Base-by-base conservation (phyloP, 1,140 invertebrate genomes). In the Frieseomelitta varia region DNA sequence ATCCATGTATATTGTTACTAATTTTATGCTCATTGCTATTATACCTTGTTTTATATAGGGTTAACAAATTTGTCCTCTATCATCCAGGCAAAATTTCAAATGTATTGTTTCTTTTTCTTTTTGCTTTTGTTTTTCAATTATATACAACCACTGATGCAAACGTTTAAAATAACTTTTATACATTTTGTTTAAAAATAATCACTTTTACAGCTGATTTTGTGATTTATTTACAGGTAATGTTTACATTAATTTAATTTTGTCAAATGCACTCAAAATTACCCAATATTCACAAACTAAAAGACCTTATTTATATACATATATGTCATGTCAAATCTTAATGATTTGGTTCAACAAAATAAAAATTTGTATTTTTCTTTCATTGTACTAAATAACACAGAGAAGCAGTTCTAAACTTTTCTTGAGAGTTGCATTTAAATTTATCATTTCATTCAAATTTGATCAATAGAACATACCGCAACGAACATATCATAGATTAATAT, bases 1-100 rank as follows among this genome's bases (percentile, higher is more conserved):
- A 63, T 24, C 19, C n/a, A n/a, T 19, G 4, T 1, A 24, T 17
- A 72, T 34, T 39, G 4, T 58, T 14, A 30, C 21, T 17, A 15
- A 24, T 67, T 58, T 55, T 30, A 79, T 73, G 4, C 39, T 17
- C 4, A 56, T 51, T 47, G 24, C 17, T 12, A 39, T 53, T 21
- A 83, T 90, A 94, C 94, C 93, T 94, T 91, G 69, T 69, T 90
- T 68, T 90, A 89, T 80, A 77, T 91, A 94, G 94, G 93, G 92
- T 93, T 94, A 95, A 91, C 90, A 94, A 92, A 86, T 87, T 80
- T 92, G 81, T 92, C 91, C 91, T 92, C 92, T 94, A 79, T 93
- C 93, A 91, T 94, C 93, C 89, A 92, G 91, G 47, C 89, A 92
- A 91, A 92, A 92, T 82, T 90, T 90, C 80, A 90, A 90, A 87